Evolutionary conservation across 2,113 vertebrate genomes (phyloP).

Genomic region (Piliocolobus tephrosceles): DNA sequence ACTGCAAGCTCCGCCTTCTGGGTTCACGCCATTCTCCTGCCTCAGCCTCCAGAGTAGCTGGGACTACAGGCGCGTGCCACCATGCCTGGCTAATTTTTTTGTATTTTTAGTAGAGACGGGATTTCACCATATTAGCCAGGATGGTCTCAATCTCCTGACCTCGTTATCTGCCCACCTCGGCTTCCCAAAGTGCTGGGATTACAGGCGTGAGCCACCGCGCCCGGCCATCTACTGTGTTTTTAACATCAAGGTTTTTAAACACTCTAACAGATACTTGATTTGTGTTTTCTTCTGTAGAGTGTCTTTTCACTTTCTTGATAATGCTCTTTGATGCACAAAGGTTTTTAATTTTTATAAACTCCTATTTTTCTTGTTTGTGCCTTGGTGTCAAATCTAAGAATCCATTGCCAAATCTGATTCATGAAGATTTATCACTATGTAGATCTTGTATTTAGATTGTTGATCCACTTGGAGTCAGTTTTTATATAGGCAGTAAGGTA

Average conservation of each 20-base stretch:
- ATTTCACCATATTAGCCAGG: no score
- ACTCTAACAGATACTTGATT: background rate
- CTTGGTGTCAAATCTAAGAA: background rate
- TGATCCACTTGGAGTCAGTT: background rate
- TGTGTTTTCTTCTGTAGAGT: background rate
- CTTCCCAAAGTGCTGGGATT: no score
- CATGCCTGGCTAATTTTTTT: no score
- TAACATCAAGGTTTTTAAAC: background rate
- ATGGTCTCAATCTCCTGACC: no score
- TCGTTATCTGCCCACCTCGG: no score
- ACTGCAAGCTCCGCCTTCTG: no score
- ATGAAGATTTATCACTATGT: background rate
- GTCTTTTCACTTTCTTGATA: background rate
- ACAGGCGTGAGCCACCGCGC: no score
- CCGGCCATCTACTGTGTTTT: no score
- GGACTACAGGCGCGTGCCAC: no score
- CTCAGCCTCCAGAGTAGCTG: no score
- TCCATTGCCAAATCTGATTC: background rate
- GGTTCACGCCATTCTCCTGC: no score
- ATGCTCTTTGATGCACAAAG: background rate
- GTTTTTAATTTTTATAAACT: background rate
- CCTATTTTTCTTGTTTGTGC: background rate
- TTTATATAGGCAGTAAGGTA: background rate
- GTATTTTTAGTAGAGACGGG: no score
- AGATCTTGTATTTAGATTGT: background rate